A percentile compares a stretch with the other conserved stretches of the same genome.
phyloP scores from a whole-genome alignment of 2,113 vertebrate species.

The Caranx melampygus region DNA sequence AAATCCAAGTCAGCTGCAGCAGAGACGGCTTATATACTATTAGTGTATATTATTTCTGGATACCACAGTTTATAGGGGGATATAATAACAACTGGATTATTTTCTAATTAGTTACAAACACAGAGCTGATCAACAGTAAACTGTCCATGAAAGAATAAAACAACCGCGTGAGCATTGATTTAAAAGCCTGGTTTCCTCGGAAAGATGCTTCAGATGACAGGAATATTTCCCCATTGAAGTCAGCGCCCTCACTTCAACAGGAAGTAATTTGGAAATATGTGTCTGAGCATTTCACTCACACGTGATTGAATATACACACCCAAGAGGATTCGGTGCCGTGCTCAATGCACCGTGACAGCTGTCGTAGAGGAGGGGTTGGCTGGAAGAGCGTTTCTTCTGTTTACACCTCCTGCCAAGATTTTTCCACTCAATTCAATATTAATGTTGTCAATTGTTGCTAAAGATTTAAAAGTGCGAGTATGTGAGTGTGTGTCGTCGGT shows the following conservation, averaged over 20 bases:
- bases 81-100: background rate
- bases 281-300: background rate
- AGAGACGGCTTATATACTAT: background rate
- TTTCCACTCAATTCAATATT: background rate
- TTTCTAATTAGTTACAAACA: background rate
- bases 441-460: background rate
- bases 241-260: background rate
- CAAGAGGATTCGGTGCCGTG: background rate
- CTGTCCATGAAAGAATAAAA: background rate
- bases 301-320: background rate
- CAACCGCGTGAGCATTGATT: background rate
- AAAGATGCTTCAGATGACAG: background rate
- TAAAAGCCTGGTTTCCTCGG: background rate
- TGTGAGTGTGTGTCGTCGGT: too few relatives aligned
- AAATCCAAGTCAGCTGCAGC: background rate
- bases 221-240: background rate
- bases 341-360: background rate
- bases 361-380: background rate
- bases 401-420: background rate
- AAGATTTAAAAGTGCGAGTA: background rate
- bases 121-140: background rate
- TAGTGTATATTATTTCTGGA: background rate
- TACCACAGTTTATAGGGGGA: too few relatives aligned
- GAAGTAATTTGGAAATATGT: background rate
- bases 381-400: background rate